phyloP scores from a whole-genome alignment of 1,140 invertebrate genomes.

The Drosophila paulistorum region DNA sequence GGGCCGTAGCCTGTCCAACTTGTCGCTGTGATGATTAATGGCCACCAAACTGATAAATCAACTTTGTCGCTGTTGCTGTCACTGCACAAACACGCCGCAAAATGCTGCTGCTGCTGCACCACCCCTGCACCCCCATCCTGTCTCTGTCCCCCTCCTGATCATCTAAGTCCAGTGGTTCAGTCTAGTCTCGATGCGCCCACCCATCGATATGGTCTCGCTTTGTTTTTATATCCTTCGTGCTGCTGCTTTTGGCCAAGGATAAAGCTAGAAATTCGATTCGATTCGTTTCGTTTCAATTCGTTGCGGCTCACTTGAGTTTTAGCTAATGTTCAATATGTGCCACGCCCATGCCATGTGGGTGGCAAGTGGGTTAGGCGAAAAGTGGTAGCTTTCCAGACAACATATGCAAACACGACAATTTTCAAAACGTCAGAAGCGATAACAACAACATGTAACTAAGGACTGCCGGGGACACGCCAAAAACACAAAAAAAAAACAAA shows the following conservation, averaged over 20 bases:
- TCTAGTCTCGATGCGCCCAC: background rate
- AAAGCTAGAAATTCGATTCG: constrained; percentile 56
- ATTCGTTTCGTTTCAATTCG: constrained; percentile 76
- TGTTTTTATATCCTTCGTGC: constrained; percentile 18
- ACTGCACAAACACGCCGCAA: constrained; percentile 81
- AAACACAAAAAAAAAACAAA: background rate
- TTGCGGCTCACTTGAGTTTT: constrained; percentile 80
- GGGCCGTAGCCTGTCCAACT: constrained; percentile 79
- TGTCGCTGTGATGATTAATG: constrained; percentile 81
- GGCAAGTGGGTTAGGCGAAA: background rate
- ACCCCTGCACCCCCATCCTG: constrained; percentile 15
- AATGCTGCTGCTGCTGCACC: constrained; percentile 57
- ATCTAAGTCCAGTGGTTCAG: background rate
- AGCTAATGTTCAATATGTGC: constrained; percentile 78
- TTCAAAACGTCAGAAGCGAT: constrained; percentile 38
- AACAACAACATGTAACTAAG: constrained; percentile 31
- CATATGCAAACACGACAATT: constrained; percentile 79
- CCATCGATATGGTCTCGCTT: constrained; percentile 20
- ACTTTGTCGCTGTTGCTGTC: constrained; percentile 81
- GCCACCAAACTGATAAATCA: constrained; percentile 81
- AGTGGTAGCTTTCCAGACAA: constrained; percentile 33
- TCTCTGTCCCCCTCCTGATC: background rate
- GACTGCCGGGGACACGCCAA: background rate
- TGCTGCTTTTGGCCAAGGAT: constrained; percentile 30
- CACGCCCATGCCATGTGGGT: constrained; percentile 51